These are phyloP conservation scores for Subacronicta megacephala DNA, from an alignment of 2,888 invertebrate genomes.

Conservation along the genomic window DNA sequence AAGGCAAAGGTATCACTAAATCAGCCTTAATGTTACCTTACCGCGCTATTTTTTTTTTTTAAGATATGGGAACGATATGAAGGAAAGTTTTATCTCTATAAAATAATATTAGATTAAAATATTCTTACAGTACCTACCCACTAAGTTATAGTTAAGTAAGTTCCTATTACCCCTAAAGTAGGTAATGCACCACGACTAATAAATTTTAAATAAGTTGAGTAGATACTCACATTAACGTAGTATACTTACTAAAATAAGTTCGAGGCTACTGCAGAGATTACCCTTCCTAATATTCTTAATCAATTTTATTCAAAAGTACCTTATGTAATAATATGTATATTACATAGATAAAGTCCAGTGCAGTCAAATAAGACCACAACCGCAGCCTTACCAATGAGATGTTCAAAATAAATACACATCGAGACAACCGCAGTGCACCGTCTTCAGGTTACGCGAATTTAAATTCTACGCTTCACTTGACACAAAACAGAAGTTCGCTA, in stretches of 20 bases:
- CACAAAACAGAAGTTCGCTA: slow-evolving; percentile 60
- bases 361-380: slow-evolving; percentile 18
- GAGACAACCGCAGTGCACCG: slow-evolving; percentile 48
- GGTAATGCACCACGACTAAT: no score
- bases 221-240: not conserved
- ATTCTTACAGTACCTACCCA: slow-evolving; percentile 39
- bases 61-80: slow-evolving; percentile 32
- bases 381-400: slow-evolving; percentile 21
- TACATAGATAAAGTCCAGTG: not conserved
- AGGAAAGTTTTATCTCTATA: no score
- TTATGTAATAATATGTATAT: no score
- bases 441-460: slow-evolving; percentile 51
- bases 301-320: no score
- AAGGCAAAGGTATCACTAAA: slow-evolving; percentile 52
- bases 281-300: no score
- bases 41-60: slow-evolving; percentile 25
- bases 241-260: not conserved
- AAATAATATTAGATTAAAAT: no score
- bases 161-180: no score
- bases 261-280: no score
- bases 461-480: slow-evolving; percentile 61
- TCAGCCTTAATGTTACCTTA: slow-evolving; percentile 50
- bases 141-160: no score
- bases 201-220: no score
- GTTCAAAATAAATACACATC: slow-evolving; percentile 53